Conservation (phyloP, 1,140 invertebrate species). For the Hyles vespertilio region DNA sequence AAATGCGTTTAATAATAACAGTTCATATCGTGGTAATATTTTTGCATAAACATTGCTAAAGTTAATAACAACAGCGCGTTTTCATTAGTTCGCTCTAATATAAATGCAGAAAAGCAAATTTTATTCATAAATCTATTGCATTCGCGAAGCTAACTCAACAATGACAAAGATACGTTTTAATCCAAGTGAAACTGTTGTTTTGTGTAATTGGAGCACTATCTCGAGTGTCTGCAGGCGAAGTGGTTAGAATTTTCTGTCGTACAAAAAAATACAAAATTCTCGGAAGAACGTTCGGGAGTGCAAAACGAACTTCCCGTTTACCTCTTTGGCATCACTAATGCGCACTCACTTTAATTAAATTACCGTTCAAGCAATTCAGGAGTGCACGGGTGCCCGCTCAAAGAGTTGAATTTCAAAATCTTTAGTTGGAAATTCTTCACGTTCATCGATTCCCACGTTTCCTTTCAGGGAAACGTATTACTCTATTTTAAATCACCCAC, state of each 20-base stretch:
- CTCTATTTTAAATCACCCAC: too few relatives aligned
- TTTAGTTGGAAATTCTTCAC: not conserved
- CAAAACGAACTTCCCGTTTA: conserved; percentile 40
- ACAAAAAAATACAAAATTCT: conserved; percentile 34
- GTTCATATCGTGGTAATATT: too few relatives aligned
- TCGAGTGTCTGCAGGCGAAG: not conserved
- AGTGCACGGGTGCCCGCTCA: conserved; percentile 29
- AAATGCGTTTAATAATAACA: too few relatives aligned
- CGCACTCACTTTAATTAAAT: conserved; percentile 63
- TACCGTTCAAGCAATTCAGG: conserved; percentile 45
- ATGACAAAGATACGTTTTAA: not conserved
- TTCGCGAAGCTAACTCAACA: too few relatives aligned
- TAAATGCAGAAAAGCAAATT: too few relatives aligned
- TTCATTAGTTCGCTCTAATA: too few relatives aligned
- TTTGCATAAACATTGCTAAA: too few relatives aligned
- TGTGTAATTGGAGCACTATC: conserved; percentile 13
- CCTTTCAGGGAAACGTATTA: too few relatives aligned
- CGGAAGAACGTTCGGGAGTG: conserved; percentile 20
- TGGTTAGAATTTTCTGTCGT: conserved; percentile 15
- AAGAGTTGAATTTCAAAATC: conserved; percentile 14
- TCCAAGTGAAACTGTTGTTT: not conserved
- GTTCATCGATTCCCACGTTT: too few relatives aligned
- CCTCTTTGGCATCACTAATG: conserved; percentile 46
- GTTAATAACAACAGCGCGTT: too few relatives aligned
- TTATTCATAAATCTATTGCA: too few relatives aligned